Percentiles rank a stretch among this genome's conserved stretches.
Evolutionary conservation across 1,140 invertebrate genomes (phyloP).

Genomic region (Sitobion miscanthi): DNA sequence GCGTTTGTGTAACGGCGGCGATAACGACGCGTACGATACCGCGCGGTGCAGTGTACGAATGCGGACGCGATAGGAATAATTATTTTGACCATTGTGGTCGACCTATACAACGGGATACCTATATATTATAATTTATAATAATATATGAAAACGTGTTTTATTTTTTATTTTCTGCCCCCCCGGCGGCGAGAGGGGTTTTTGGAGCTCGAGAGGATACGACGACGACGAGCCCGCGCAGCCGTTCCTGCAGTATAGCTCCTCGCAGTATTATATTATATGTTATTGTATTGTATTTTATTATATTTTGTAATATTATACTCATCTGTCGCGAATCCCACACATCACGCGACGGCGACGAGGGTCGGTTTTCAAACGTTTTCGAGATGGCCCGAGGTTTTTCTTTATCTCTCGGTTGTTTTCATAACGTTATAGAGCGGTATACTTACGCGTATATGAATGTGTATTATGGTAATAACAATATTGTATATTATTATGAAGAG

Average conservation of each 20-base stretch:
- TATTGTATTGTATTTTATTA: not conserved
- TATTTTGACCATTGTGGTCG: not conserved
- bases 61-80: not conserved
- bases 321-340: slow-evolving; percentile 24
- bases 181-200: not conserved
- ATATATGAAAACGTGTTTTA: not conserved
- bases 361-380: not conserved
- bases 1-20: not conserved
- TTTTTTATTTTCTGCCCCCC: not conserved
- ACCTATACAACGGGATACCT: not conserved
- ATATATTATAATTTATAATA: not conserved
- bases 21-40: not conserved
- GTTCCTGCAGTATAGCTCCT: not conserved
- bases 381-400: not conserved
- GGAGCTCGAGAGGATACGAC: not conserved
- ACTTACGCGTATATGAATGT: not conserved
- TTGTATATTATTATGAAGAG: not conserved
- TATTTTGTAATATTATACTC: not conserved
- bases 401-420: not conserved
- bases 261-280: no score
- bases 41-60: not conserved
- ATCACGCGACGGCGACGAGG: not conserved
- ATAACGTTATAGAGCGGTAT: not conserved
- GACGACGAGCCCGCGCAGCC: not conserved
- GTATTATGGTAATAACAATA: not conserved